Evolutionary conservation across 2,797 vertebrate genomes (phyloP).

Genomic region (Acestrorhynchus altus): DNA sequence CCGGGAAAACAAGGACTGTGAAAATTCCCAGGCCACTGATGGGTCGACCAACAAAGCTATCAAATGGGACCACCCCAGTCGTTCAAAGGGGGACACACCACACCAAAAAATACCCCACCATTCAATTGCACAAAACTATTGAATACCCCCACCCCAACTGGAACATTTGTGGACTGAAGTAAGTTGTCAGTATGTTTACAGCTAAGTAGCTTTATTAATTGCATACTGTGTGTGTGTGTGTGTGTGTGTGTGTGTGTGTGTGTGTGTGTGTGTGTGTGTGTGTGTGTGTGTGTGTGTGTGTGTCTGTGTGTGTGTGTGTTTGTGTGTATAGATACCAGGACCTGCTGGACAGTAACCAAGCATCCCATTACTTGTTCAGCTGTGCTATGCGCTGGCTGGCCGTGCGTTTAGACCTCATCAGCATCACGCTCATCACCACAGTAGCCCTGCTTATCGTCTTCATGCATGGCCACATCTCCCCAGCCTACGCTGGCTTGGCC

Average conservation of each 20-base stretch:
- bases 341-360: slow-evolving; percentile 84
- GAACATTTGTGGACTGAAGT: too few species aligned
- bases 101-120: too few species aligned
- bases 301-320: too few species aligned
- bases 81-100: too few species aligned
- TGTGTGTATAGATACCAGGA: slow-evolving; percentile 77
- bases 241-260: slow-evolving; percentile 38
- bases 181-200: background rate
- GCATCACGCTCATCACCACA: slow-evolving; percentile 78
- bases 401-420: slow-evolving; percentile 85
- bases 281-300: background rate
- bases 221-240: background rate
- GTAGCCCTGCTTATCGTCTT: slow-evolving; percentile 81
- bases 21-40: too few species aligned
- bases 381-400: slow-evolving; percentile 86
- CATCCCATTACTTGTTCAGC: slow-evolving; percentile 83
- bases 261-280: slow-evolving; percentile 4
- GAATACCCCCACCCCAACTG: too few species aligned
- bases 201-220: background rate
- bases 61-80: too few species aligned
- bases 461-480: slow-evolving; percentile 82
- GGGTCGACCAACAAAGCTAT: too few species aligned
- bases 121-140: too few species aligned
- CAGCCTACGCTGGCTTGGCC: slow-evolving; percentile 83
- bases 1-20: too few species aligned